Conservation (phyloP, 2,113 vertebrate species). For the Meriones unguiculatus region DNA sequence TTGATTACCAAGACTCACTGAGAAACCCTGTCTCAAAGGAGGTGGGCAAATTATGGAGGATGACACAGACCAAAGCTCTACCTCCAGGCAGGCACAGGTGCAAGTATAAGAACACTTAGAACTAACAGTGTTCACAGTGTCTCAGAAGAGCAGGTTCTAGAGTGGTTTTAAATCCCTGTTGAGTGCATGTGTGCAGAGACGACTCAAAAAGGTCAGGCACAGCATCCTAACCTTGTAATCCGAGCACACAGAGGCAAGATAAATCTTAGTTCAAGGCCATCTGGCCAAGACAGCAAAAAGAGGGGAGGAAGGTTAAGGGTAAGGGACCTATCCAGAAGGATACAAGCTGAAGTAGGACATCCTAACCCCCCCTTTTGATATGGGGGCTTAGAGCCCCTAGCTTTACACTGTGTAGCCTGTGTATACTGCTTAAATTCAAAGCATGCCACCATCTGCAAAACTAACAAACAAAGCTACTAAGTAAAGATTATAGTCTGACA, state of each 20-base stretch:
- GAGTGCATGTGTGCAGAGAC: neutral
- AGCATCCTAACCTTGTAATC: neutral
- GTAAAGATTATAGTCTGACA: neutral
- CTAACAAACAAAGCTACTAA: neutral
- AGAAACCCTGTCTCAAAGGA: neutral
- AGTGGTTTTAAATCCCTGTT: neutral
- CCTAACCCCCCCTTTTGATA: rapidly evolving
- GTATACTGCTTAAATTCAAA: neutral
- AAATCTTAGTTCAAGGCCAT: neutral
- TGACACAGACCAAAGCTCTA: neutral
- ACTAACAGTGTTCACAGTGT: neutral
- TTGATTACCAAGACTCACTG: neutral
- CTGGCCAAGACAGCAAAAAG: neutral
- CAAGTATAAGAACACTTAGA: neutral
- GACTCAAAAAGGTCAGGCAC: neutral
- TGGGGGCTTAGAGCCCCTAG: neutral
- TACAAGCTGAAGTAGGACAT: neutral
- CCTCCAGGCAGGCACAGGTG: neutral
- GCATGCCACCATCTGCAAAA: neutral
- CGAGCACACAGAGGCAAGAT: neutral
- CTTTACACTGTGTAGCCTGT: neutral
- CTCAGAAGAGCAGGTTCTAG: neutral
- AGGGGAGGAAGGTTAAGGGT: neutral
- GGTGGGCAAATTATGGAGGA: neutral
- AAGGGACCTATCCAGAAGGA: neutral